Base-by-base conservation (phyloP, 2,797 vertebrate species). In the Spinus pinus region DNA sequence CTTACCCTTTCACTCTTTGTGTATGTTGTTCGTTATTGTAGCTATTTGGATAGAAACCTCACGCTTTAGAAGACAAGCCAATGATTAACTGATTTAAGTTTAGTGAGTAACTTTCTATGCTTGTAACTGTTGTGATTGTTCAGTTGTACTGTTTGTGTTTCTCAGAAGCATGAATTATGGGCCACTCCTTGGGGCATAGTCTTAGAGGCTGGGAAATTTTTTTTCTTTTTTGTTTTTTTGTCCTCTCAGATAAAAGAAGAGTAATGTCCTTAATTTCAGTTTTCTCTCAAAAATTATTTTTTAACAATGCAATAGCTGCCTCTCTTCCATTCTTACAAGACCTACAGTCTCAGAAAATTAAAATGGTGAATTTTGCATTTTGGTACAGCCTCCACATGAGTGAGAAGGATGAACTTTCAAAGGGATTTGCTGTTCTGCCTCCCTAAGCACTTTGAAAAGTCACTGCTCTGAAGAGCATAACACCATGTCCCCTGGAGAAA, bases 21-120 rank as follows among this genome's bases (percentile, higher is more conserved):
- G 50, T 95, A 70, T 81, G 84, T 90, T 93, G 74, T 95, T 83
- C 10, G 1, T 91, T 94, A 44, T 49, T 93, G 77, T 93, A 94
- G 80, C 91, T 95, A 33, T 92, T 90, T 90, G 91, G 89, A 72
- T 95, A 90, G 75, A 83, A 93, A 83, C 77, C 30, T 69, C 82
- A 72, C 1, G 12, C 66, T 88, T 93, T 93, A 88, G 92, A 91
- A 91, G 79, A 86, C 39, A 93, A 96, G 89, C 51, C 84, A 97
- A 90, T 92, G 79, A 94, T 94, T 96, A 94, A 96, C 89, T 2
- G 1, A 54, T 87, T 93, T 92, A 83, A 83, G 92, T 90, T 96
- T 90, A 96, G 89, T 88, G 93, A 92, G 91, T 93, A 96, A 94
- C 81, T 88, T 95, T 88, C 61, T 86, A 31, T 0, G 1, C 81